Base-by-base conservation (phyloP, 2,888 invertebrate genomes). In the Cremastinae sp. region DNA sequence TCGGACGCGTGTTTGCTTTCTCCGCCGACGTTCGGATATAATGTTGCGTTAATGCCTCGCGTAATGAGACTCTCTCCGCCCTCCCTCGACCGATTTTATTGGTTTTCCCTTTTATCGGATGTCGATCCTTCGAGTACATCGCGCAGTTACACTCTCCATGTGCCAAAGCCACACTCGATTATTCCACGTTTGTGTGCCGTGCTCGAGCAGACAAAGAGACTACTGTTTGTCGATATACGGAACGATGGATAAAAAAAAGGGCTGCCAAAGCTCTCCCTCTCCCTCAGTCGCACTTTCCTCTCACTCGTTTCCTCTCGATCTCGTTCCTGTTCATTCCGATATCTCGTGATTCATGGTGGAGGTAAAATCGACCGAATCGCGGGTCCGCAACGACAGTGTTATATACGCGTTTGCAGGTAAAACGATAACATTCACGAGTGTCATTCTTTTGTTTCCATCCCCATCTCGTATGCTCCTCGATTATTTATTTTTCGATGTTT, bases 291-390 rank as follows among this genome's bases (percentile, higher is more conserved):
- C 68, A 61, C 51, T 70, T 28, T 59, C 41, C 8, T 12, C 49
- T 70, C 53, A 28, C 66, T 76, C 58, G 62, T 34, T 62, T 45
- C 62, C 54, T 59, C 18, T 59, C 38, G 71, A 38, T 64, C 56
- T 36, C 59, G 45, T 16, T 66, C 59, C 69, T 54, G n/a, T 59
- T 34, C 70, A 38, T 45, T 9, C 69, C 14, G 36, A 41, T 59
- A 65, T 53, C 64, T 69, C 58, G 51, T 56, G 56, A 62, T 73
- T 64, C 59, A 68, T 28, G 47, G 56, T 49, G 16, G 71, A 47
- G 53, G 69, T 61, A 43, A 69, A 72, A 76, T 72, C 76, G 76
- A 76, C 68, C 36, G 56, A 41, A 76, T 72, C 72, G 72, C 38
- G 51, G 58, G 51, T 20, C 47, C 36, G 18, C 65, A 49, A 34